A percentile compares a stretch with the other conserved stretches of the same genome.
Evolutionary conservation across 2,888 invertebrate species (phyloP).

Genomic region (Himalopsyche tibetana): DNA sequence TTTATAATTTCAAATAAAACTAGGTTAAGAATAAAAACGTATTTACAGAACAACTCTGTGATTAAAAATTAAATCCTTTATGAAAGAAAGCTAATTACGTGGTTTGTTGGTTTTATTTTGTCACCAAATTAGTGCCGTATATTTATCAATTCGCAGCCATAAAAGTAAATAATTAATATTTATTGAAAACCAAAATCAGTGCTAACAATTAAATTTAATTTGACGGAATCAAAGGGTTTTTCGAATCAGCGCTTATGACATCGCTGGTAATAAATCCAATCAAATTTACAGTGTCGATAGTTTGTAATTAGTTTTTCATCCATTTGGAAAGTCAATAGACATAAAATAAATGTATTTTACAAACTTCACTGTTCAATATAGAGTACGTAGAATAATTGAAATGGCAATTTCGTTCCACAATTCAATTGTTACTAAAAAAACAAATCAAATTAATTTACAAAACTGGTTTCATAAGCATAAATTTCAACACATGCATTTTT

Average conservation of each 20-base stretch:
- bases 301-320: constrained; percentile 31
- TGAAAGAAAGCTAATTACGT: too few species aligned
- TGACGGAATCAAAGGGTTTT: neutral
- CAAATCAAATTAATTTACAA: too few species aligned
- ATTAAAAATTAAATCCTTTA: too few species aligned
- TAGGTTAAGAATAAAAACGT: too few species aligned
- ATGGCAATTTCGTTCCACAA: neutral
- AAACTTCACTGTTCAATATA: neutral
- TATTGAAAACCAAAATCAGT: neutral
- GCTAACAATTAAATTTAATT: constrained; percentile 11
- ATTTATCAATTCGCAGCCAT: neutral
- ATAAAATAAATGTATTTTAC: neutral
- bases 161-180: constrained; percentile 20
- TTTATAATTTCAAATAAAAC: too few species aligned
- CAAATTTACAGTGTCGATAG: constrained; percentile 13
- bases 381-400: neutral
- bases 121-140: neutral
- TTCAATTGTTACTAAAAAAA: too few species aligned
- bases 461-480: too few species aligned
- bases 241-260: constrained; percentile 5
- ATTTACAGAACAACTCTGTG: too few species aligned
- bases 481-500: too few species aligned
- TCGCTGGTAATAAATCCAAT: constrained; percentile 20
- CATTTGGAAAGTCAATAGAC: neutral
- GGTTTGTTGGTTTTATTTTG: too few species aligned